Evolutionary conservation across 2,113 vertebrate species (phyloP).

Genomic region (Drymodes brunneopygia): DNA sequence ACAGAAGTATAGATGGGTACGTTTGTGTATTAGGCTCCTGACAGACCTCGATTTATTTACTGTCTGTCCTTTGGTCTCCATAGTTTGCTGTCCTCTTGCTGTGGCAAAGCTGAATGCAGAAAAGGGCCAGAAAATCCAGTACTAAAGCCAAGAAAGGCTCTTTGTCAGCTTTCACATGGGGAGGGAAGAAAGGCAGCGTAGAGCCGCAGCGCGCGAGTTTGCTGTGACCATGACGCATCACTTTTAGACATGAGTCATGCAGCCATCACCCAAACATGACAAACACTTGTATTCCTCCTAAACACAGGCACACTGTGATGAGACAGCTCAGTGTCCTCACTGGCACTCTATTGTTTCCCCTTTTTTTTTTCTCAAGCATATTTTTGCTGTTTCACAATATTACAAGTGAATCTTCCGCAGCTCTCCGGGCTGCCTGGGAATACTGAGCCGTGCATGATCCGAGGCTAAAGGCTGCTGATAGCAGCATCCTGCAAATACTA

Average conservation of each 20-base stretch:
- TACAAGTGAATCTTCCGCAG: background rate
- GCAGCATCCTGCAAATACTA: constrained; percentile 7
- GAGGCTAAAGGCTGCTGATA: background rate
- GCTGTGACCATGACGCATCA: background rate
- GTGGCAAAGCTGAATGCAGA: background rate
- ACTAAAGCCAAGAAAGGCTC: background rate
- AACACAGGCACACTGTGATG: background rate
- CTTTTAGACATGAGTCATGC: background rate
- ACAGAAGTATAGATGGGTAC: background rate
- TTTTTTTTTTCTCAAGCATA: background rate
- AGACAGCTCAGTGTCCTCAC: background rate
- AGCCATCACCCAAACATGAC: constrained; percentile 30
- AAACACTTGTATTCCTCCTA: background rate
- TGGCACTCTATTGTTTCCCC: background rate
- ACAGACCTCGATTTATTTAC: background rate
- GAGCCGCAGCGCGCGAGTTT: background rate
- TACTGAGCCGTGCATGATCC: accelerated
- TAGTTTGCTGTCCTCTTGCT: background rate
- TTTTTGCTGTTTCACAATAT: background rate
- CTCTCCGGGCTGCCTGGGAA: accelerated
- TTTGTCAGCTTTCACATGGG: background rate
- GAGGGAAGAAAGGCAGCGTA: background rate
- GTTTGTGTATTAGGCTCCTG: background rate
- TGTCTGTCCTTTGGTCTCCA: background rate
- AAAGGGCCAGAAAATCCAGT: background rate